phyloP scores from a whole-genome alignment of 2,888 invertebrate species.

The Conchocele bisecta region DNA sequence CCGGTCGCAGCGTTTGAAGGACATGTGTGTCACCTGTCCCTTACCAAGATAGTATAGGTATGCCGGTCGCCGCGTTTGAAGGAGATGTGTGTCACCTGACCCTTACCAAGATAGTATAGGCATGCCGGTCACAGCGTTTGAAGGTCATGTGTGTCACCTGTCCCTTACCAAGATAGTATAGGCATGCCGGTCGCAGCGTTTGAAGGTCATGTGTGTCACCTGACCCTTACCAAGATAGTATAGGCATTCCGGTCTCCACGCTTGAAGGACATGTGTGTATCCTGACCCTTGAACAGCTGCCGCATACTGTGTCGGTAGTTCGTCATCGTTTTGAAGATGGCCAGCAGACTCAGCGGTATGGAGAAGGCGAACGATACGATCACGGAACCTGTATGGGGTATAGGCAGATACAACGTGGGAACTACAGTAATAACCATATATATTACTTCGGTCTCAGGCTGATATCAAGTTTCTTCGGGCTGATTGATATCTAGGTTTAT shows the following conservation, averaged over 20 bases:
- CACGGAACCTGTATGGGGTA: slow-evolving; percentile 34
- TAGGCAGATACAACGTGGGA: too few species aligned
- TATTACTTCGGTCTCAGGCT: too few species aligned
- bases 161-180: slow-evolving; percentile 44
- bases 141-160: slow-evolving; percentile 29
- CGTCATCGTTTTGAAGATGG: slow-evolving; percentile 40
- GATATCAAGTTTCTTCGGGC: too few species aligned
- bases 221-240: slow-evolving; percentile 43
- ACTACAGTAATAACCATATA: too few species aligned
- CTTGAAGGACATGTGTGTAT: slow-evolving; percentile 34
- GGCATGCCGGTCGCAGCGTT: slow-evolving; percentile 6
- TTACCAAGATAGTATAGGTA: too few species aligned
- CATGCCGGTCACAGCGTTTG: slow-evolving; percentile 5
- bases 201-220: slow-evolving; percentile 26
- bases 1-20: too few species aligned
- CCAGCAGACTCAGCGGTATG: slow-evolving; percentile 18
- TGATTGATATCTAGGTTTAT: too few species aligned
- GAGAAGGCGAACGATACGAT: slow-evolving; percentile 27
- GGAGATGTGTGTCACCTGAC: too few species aligned
- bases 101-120: slow-evolving; percentile 38
- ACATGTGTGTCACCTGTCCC: too few species aligned
- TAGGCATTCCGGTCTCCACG: slow-evolving; percentile 12
- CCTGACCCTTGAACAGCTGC: slow-evolving; percentile 41
- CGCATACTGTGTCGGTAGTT: slow-evolving; percentile 40
- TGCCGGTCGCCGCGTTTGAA: too few species aligned